Percentiles rank a stretch among this genome's conserved stretches.
Evolutionary conservation across 2,888 invertebrate species (phyloP).

Genomic region (Nudaria mundana): DNA sequence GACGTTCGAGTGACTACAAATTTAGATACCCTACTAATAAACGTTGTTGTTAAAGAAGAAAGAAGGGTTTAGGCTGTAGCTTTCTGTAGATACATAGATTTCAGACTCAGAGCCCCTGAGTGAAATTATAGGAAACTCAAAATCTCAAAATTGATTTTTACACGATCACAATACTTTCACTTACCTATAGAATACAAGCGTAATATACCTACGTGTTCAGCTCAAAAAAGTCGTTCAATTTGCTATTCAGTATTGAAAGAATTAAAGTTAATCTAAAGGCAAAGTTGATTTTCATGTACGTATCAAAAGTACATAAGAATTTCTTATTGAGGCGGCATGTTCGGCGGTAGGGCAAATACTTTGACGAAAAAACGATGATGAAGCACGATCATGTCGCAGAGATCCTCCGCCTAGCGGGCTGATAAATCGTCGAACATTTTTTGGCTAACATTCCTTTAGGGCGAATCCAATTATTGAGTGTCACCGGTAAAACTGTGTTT

Average conservation of each 20-base stretch:
- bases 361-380: slow-evolving; percentile 73
- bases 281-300: slow-evolving; percentile 61
- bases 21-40: no score
- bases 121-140: no score
- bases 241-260: slow-evolving; percentile 63
- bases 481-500: slow-evolving; percentile 51
- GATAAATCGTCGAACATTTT: slow-evolving; percentile 73
- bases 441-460: slow-evolving; percentile 66
- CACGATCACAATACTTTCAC: no score
- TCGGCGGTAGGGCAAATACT: slow-evolving; percentile 50
- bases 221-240: slow-evolving; percentile 69
- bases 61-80: no score
- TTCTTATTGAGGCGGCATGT: slow-evolving; percentile 49
- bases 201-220: slow-evolving; percentile 55
- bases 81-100: no score
- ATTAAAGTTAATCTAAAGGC: slow-evolving; percentile 68
- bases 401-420: slow-evolving; percentile 62
- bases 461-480: slow-evolving; percentile 68
- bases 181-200: slow-evolving; percentile 69
- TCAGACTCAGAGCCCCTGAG: no score
- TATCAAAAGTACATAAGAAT: no score
- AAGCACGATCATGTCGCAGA: slow-evolving; percentile 66
- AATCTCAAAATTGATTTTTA: no score
- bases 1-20: no score
- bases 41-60: no score